These are phyloP conservation scores for Oryzias melastigma DNA, from an alignment of 2,113 vertebrate genomes.

Conservation along the genomic window DNA sequence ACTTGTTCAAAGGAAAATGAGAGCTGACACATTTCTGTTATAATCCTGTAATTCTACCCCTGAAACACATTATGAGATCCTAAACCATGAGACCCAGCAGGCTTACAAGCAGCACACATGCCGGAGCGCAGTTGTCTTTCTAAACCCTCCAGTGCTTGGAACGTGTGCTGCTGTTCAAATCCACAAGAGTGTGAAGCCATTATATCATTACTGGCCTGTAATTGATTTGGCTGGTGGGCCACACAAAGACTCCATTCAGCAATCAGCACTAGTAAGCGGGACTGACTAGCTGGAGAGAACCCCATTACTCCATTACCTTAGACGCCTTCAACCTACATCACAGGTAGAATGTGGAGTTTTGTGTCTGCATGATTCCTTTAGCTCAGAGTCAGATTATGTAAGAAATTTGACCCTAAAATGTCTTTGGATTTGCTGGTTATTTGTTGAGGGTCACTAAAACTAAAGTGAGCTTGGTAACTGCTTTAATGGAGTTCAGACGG, in stretches of 20 bases:
- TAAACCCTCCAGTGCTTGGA: slow-evolving; percentile 22
- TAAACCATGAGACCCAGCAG: neutral
- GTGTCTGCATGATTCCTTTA: slow-evolving; percentile 15
- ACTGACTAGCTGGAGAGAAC: slow-evolving; percentile 28
- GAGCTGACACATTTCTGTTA: slow-evolving; percentile 1
- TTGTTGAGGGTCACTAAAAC: slow-evolving; percentile 16
- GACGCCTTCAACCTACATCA: slow-evolving; percentile 55
- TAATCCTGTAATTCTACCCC: slow-evolving; percentile 10
- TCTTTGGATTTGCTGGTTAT: slow-evolving; percentile 21
- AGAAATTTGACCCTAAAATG: slow-evolving; percentile 1
- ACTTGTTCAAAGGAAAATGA: neutral
- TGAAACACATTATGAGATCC: slow-evolving; percentile 15
- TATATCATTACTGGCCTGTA: slow-evolving; percentile 71
- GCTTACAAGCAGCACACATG: slow-evolving; percentile 22
- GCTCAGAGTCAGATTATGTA: slow-evolving; percentile 15
- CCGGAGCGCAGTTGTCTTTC: slow-evolving; percentile 40
- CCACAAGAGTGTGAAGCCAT: slow-evolving; percentile 71
- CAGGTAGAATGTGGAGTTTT: slow-evolving; percentile 30
- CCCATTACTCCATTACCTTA: slow-evolving; percentile 60
- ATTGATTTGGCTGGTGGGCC: slow-evolving; percentile 66
- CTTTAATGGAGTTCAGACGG: neutral
- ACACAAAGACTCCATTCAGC: slow-evolving; percentile 73
- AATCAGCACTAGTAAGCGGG: slow-evolving; percentile 56
- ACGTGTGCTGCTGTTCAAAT: slow-evolving; percentile 57
- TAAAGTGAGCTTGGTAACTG: slow-evolving; percentile 10